Conservation (phyloP, 2,113 vertebrate genomes). For the Poeciliopsis retropinna region DNA sequence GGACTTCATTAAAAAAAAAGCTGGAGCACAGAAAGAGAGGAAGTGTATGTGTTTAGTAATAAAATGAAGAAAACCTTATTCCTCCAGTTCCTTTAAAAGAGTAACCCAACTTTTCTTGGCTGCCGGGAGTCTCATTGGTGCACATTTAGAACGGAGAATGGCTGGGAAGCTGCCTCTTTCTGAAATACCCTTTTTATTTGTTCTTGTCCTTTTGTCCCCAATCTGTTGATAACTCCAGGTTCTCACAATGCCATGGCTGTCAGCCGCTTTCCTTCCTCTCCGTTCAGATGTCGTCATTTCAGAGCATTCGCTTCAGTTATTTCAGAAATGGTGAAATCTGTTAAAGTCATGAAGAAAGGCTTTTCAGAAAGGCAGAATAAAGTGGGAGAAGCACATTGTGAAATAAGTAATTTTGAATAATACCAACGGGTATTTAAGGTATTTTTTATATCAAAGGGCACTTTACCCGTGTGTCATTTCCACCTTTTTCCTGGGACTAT, state of each 20-base stretch:
- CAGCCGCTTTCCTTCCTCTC: conserved; percentile 61
- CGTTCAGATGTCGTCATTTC: conserved; percentile 61
- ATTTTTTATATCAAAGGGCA: conserved; percentile 61
- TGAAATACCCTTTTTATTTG: conserved; percentile 55
- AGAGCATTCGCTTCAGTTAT: conserved; percentile 48
- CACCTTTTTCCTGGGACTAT: conserved; percentile 39
- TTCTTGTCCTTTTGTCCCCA: conserved; percentile 43
- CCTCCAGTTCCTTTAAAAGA: conserved; percentile 39
- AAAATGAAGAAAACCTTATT: conserved; percentile 27
- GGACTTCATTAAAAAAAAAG: conserved; percentile 28
- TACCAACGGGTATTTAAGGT: conserved; percentile 64
- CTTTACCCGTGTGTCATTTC: conserved; percentile 34
- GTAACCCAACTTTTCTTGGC: conserved; percentile 46
- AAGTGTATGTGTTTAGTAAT: conserved; percentile 23
- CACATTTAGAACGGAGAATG: conserved; percentile 46
- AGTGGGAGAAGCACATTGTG: conserved; percentile 53
- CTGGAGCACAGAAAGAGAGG: conserved; percentile 7
- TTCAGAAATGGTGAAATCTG: conserved; percentile 56
- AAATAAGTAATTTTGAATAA: conserved; percentile 65
- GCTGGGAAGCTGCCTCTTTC: conserved; percentile 55
- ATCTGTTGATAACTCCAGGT: conserved; percentile 60
- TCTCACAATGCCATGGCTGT: conserved; percentile 61
- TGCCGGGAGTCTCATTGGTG: conserved; percentile 42
- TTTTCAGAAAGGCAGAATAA: conserved; percentile 52
- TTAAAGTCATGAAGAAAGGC: conserved; percentile 47